phyloP scores from a whole-genome alignment of 1,140 invertebrate species.

The Ceratosolen fusciceps region DNA sequence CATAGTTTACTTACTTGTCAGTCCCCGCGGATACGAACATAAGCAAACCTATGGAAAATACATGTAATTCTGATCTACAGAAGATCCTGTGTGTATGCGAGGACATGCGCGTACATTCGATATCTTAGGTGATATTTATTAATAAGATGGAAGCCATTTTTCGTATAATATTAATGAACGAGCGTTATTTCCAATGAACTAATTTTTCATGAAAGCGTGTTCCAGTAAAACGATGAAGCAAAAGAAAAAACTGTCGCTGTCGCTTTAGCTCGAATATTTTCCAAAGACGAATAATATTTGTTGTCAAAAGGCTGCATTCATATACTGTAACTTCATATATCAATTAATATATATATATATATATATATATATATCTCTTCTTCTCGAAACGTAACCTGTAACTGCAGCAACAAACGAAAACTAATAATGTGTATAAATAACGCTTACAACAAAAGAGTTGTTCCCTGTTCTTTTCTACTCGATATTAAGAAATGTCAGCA shows the following conservation, averaged over 20 bases:
- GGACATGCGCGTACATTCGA: slow-evolving; percentile 55
- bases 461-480: slow-evolving; percentile 32
- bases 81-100: slow-evolving; percentile 24
- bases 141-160: slow-evolving; percentile 14
- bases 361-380: slow-evolving; percentile 6
- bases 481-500: slow-evolving; percentile 7
- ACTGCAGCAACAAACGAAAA: background rate
- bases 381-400: background rate
- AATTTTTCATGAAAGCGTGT: slow-evolving; percentile 22
- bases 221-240: slow-evolving; percentile 9
- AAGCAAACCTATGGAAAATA: slow-evolving; percentile 1
- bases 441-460: too few relatives aligned
- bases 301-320: slow-evolving; percentile 21
- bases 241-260: slow-evolving; percentile 39
- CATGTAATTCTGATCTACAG: slow-evolving; percentile 6
- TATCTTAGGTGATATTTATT: slow-evolving; percentile 44
- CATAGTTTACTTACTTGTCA: background rate
- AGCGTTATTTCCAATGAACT: slow-evolving; percentile 17
- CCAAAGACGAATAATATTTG: slow-evolving; percentile 31
- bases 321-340: slow-evolving; percentile 14
- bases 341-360: too few relatives aligned
- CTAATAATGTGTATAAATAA: slow-evolving; percentile 12
- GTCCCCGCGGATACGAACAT: background rate
- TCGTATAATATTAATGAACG: background rate
- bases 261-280: slow-evolving; percentile 39